phyloP scores from a whole-genome alignment of 2,113 vertebrate genomes.

The Todiramphus saurophagus region DNA sequence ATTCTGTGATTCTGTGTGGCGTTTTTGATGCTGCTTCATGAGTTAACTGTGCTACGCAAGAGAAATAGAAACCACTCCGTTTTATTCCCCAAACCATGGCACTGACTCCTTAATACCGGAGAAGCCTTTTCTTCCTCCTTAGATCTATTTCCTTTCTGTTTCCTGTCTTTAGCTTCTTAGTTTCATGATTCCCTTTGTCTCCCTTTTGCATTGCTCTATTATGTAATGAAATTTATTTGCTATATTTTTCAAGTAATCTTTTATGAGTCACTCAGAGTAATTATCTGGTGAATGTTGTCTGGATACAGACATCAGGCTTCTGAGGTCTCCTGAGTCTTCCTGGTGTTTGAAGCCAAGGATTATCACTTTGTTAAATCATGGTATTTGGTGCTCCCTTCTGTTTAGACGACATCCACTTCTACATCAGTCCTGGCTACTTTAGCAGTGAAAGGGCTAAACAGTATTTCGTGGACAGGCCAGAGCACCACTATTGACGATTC shows the following conservation, averaged over 20 bases:
- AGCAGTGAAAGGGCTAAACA: not conserved
- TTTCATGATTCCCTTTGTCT: not conserved
- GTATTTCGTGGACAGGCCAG: not conserved
- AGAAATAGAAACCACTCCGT: not conserved
- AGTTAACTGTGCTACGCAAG: not conserved
- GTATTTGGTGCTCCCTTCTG: not conserved
- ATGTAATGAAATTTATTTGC: not conserved
- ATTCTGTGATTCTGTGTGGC: no score
- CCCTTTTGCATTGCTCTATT: not conserved
- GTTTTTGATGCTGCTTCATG: not conserved
- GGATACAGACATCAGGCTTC: not conserved
- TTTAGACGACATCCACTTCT: not conserved
- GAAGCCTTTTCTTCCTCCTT: not conserved
- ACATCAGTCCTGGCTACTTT: not conserved
- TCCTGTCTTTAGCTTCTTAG: not conserved
- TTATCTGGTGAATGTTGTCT: not conserved
- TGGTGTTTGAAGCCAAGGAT: not conserved
- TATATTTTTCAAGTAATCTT: not conserved
- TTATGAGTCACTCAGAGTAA: not conserved
- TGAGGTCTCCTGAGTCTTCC: not conserved
- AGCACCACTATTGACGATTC: not conserved
- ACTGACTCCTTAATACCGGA: not conserved
- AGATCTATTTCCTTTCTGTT: not conserved
- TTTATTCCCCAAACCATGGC: not conserved
- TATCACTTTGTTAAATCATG: not conserved